Percentiles rank a stretch among this genome's conserved stretches.
Conservation (phyloP, 37 sponge, comb jelly and placozoan genomes). For the Eunapius fragilis region DNA sequence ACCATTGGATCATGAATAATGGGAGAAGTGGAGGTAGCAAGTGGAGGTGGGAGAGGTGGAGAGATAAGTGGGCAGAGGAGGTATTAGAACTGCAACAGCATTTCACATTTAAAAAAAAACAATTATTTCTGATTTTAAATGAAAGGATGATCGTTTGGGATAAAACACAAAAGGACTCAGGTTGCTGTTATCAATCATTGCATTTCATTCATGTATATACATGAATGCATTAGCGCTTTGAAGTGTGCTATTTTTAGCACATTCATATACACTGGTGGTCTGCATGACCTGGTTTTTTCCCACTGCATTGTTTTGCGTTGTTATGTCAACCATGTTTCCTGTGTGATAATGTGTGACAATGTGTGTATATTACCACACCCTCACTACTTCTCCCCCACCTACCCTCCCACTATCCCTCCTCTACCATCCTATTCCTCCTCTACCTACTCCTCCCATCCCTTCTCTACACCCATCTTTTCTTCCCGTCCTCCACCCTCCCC, state of each 20-base stretch:
- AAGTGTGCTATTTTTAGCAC: not conserved
- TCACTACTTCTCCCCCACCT: not conserved
- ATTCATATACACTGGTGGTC: not conserved
- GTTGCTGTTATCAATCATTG: too few species aligned
- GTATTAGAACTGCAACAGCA: too few species aligned
- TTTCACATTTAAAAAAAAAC: too few species aligned
- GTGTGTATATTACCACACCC: too few species aligned
- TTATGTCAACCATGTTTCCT: not conserved
- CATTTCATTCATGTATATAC: too few species aligned
- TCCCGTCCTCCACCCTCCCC: not conserved
- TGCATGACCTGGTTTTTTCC: not conserved
- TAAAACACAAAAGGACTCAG: too few species aligned
- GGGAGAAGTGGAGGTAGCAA: too few species aligned
- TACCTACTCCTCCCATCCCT: not conserved
- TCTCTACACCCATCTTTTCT: not conserved
- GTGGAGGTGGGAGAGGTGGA: too few species aligned
- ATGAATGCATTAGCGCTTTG: not conserved
- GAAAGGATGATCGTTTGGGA: too few species aligned
- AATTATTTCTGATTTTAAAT: too few species aligned
- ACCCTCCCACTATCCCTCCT: not conserved
- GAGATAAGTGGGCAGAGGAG: too few species aligned
- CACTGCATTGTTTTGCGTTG: not conserved
- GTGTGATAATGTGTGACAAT: not conserved
- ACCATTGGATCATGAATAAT: too few species aligned
- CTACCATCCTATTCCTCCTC: not conserved